A percentile compares a stretch with the other conserved stretches of the same genome.
phyloP scores from a whole-genome alignment of 1,140 invertebrate genomes.

The Calliphora vicina region DNA sequence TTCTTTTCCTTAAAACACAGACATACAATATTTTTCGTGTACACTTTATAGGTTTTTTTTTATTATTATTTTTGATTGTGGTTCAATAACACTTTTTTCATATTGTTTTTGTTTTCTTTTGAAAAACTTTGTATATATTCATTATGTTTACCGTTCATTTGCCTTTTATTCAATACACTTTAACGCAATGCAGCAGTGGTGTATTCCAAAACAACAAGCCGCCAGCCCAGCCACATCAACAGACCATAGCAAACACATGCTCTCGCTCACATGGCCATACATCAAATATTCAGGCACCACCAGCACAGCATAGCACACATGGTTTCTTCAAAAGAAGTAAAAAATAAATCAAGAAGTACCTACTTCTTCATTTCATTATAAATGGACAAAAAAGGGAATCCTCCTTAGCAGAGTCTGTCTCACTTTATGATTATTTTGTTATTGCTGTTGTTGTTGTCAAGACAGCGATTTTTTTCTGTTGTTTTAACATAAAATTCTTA shows the following conservation, averaged over 20 bases:
- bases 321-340: not conserved
- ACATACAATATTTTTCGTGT: too few species aligned
- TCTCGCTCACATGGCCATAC: not conserved
- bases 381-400: too few species aligned
- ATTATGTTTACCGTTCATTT: conserved; percentile 10
- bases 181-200: not conserved
- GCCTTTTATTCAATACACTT: not conserved
- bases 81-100: not conserved
- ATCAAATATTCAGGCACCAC: not conserved
- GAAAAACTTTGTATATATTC: not conserved
- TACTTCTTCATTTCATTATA: too few species aligned
- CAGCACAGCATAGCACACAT: not conserved
- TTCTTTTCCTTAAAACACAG: too few species aligned
- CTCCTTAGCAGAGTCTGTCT: too few species aligned
- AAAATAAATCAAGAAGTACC: not conserved
- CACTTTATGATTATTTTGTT: too few species aligned
- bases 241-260: not conserved
- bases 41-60: too few species aligned
- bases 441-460: too few species aligned
- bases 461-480: too few species aligned
- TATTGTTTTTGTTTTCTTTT: not conserved
- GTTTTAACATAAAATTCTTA: too few species aligned
- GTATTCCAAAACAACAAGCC: not conserved
- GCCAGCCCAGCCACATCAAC: not conserved
- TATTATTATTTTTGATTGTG: not conserved